These are phyloP conservation scores for Riptortus pedestris DNA, from an alignment of 1,140 invertebrate genomes.

Conservation along the genomic window DNA sequence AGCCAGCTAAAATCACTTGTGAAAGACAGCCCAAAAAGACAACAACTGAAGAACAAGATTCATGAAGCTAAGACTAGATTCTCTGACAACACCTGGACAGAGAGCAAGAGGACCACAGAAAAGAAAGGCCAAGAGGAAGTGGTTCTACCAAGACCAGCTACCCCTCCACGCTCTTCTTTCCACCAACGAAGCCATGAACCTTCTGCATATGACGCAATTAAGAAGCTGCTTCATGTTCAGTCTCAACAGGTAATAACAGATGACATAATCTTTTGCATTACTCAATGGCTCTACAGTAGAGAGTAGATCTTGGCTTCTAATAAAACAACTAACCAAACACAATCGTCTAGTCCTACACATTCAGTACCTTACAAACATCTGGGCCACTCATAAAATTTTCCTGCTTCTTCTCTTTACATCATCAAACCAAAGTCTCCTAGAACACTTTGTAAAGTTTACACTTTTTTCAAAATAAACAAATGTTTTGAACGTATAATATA, in stretches of 20 bases:
- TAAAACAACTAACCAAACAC: too few relatives aligned
- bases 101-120: conserved; percentile 22
- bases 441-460: too few relatives aligned
- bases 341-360: too few relatives aligned
- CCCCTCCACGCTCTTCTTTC: conserved; percentile 13
- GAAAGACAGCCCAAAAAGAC: conserved; percentile 29
- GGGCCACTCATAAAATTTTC: too few relatives aligned
- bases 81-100: conserved; percentile 23
- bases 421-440: too few relatives aligned
- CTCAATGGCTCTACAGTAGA: too few relatives aligned
- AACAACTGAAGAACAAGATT: conserved; percentile 13
- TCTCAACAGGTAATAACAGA: conserved; percentile 24
- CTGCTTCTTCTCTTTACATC: too few relatives aligned
- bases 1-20: conserved; percentile 47
- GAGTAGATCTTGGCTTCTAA: too few relatives aligned
- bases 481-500: too few relatives aligned
- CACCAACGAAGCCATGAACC: conserved; percentile 31
- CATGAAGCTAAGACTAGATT: conserved; percentile 6
- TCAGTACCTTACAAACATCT: too few relatives aligned
- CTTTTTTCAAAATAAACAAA: too few relatives aligned
- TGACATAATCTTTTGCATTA: too few relatives aligned
- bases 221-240: conserved; percentile 44
- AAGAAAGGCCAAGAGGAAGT: conserved; percentile 48
- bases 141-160: conserved; percentile 46
- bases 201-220: conserved; percentile 46